phyloP scores from a whole-genome alignment of 2,888 invertebrate species.

The Oxyteleia sp. region DNA sequence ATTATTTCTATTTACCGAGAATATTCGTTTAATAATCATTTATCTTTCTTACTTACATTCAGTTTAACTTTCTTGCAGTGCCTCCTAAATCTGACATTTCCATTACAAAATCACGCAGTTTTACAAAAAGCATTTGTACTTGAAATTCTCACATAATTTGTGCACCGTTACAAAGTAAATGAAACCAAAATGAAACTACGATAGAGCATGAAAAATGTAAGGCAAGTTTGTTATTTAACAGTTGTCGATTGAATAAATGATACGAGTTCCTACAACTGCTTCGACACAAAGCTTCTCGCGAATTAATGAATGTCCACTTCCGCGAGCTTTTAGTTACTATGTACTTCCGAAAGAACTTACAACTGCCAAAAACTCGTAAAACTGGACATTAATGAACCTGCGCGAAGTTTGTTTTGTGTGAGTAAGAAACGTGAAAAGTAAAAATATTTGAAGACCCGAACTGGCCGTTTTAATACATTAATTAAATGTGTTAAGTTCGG shows the following conservation, averaged over 20 bases:
- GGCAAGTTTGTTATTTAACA: conserved; percentile 32
- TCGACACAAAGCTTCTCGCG: conserved; percentile 35
- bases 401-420: conserved; percentile 48
- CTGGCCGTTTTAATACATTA: conserved; percentile 14
- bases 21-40: too few relatives aligned
- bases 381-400: conserved; percentile 56
- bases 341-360: conserved; percentile 49
- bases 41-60: too few relatives aligned
- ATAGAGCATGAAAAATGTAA: conserved; percentile 35
- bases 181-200: conserved; percentile 2
- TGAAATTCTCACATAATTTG: neutral
- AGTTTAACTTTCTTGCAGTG: too few relatives aligned
- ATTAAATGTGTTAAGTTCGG: neutral
- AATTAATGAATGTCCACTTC: conserved; percentile 62
- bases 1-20: too few relatives aligned
- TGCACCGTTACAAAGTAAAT: conserved; percentile 6
- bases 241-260: conserved; percentile 53
- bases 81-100: too few relatives aligned
- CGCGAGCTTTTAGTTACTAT: conserved; percentile 50
- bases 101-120: too few relatives aligned
- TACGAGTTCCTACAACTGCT: conserved; percentile 38
- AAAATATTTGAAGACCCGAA: conserved; percentile 23
- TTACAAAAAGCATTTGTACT: too few relatives aligned
- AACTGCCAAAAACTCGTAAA: conserved; percentile 57
- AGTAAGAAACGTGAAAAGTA: conserved; percentile 42